Evolutionary conservation across 2,888 invertebrate species (phyloP).

Genomic region (Tillus elongatus): DNA sequence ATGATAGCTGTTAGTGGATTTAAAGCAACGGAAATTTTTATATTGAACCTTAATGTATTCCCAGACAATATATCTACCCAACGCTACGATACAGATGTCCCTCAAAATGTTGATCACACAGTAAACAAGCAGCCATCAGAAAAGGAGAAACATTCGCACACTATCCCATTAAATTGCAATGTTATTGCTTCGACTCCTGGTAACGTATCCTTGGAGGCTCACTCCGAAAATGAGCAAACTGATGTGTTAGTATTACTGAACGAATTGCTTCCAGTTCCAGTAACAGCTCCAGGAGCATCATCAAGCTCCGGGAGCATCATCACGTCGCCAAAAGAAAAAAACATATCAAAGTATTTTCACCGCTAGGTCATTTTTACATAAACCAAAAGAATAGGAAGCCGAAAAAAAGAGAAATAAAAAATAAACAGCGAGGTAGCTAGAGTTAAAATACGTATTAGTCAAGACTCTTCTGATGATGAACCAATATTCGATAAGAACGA

Average conservation of each 20-base stretch:
- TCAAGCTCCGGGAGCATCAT: background rate
- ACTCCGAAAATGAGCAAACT: no score
- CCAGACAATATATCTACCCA: no score
- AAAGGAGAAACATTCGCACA: slow-evolving; percentile 1
- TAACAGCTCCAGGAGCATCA: no score
- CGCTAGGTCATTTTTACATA: background rate
- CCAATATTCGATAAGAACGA: no score
- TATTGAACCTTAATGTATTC: slow-evolving; percentile 11
- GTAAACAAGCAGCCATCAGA: slow-evolving; percentile 3
- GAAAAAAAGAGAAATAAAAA: no score
- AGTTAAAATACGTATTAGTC: no score
- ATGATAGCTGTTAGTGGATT: slow-evolving; percentile 12
- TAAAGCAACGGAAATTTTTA: no score
- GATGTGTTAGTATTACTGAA: no score
- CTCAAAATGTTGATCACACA: no score
- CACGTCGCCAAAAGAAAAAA: slow-evolving; percentile 2
- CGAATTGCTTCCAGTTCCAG: slow-evolving; percentile 2
- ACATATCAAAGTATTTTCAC: slow-evolving; percentile 4
- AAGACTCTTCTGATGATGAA: no score
- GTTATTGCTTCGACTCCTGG: background rate
- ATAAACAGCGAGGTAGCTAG: no score
- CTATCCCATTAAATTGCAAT: slow-evolving; percentile 2
- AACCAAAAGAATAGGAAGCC: slow-evolving; percentile 3
- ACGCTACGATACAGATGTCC: no score
- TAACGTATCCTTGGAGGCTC: slow-evolving; percentile 3